Evolutionary conservation across 2,888 invertebrate species (phyloP).

Genomic region (Andrena flavipes): DNA sequence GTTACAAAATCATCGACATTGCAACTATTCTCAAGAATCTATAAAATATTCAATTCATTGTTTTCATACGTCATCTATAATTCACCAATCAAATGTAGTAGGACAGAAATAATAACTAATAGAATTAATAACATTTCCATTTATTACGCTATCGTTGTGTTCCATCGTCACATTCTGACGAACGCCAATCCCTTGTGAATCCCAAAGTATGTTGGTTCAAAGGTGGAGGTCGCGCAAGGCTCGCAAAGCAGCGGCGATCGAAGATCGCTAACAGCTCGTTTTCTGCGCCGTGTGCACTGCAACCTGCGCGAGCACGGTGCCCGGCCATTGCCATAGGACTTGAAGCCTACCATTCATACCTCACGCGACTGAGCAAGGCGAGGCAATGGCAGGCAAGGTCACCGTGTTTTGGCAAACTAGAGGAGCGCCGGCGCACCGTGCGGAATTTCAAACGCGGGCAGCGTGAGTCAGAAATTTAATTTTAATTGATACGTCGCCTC

Average conservation of each 20-base stretch:
- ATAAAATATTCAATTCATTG: no score
- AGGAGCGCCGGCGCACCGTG: conserved; percentile 45
- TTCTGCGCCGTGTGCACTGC: conserved; percentile 3
- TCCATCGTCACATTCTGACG: background rate
- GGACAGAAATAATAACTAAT: no score
- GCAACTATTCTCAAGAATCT: no score
- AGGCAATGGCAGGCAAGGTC: conserved; percentile 59
- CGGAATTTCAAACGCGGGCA: conserved; percentile 56
- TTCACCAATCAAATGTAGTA: no score
- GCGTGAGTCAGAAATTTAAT: conserved; percentile 63
- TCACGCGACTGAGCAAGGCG: conserved; percentile 37
- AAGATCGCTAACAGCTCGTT: conserved; percentile 7
- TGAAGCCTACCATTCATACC: conserved; percentile 37
- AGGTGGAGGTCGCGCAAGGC: background rate
- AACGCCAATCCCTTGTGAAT: no score
- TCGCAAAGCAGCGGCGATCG: conserved; percentile 1
- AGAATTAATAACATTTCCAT: no score
- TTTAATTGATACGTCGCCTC: conserved; percentile 56
- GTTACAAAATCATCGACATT: no score
- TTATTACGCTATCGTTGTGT: no score
- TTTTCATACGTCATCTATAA: no score
- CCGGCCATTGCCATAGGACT: conserved; percentile 31
- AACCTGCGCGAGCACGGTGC: conserved; percentile 14
- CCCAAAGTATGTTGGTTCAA: background rate
- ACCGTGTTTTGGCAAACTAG: conserved; percentile 61